Evolutionary conservation across 2,888 invertebrate species (phyloP).

Genomic region (Meganola albula): DNA sequence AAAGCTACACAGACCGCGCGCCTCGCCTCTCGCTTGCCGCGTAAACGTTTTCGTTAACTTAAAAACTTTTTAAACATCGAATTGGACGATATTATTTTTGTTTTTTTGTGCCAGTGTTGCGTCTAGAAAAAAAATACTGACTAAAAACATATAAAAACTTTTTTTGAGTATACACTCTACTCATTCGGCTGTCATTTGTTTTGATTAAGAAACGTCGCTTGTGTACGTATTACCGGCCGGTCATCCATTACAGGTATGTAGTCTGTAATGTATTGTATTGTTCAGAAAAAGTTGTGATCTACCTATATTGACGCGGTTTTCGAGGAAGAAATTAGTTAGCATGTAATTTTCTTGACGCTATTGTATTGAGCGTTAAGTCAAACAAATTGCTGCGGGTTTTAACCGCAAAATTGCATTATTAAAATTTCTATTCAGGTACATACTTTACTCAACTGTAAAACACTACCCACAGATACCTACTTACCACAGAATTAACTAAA

Average conservation of each 20-base stretch:
- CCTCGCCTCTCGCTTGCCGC: constrained; percentile 46
- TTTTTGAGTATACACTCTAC: constrained; percentile 12
- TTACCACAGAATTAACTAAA: too few species aligned
- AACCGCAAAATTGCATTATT: constrained; percentile 40
- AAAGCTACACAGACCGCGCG: constrained; percentile 60
- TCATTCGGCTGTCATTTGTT: constrained; percentile 54
- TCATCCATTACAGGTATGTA: constrained; percentile 59
- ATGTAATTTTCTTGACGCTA: constrained; percentile 14
- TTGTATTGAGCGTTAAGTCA: constrained; percentile 24
- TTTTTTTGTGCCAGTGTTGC: constrained; percentile 36
- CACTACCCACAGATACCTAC: too few species aligned
- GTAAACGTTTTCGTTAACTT: constrained; percentile 62
- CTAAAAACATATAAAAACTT: neutral
- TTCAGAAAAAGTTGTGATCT: constrained; percentile 13
- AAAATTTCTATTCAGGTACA: constrained; percentile 22
- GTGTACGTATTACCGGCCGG: constrained; percentile 44
- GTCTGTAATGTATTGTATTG: constrained; percentile 29
- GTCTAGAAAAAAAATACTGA: constrained; percentile 23
- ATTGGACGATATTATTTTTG: constrained; percentile 10
- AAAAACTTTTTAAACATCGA: constrained; percentile 45
- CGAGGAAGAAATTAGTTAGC: constrained; percentile 8
- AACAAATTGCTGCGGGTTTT: constrained; percentile 46
- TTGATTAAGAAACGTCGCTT: constrained; percentile 53
- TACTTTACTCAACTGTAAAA: too few species aligned
- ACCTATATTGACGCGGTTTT: constrained; percentile 8